These are phyloP conservation scores for Rhagium mordax DNA, from an alignment of 2,888 invertebrate species.

Conservation along the genomic window DNA sequence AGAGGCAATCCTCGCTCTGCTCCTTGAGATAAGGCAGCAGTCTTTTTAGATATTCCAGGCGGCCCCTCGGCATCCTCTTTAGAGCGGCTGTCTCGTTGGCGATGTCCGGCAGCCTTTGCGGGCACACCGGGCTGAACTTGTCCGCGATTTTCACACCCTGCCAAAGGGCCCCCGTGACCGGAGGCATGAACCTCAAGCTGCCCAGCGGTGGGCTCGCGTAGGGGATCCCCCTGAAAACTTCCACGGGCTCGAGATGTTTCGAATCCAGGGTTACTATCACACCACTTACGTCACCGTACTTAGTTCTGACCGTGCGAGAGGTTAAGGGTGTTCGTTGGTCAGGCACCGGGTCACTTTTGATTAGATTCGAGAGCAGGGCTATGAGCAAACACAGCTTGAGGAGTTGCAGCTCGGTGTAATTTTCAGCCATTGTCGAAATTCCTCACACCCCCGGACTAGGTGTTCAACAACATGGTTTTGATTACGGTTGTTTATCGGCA, in stretches of 20 bases:
- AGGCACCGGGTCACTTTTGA: slow-evolving; percentile 58
- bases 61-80: slow-evolving; percentile 89
- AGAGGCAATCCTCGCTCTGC: slow-evolving; percentile 97
- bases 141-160: slow-evolving; percentile 91
- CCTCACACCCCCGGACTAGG: slow-evolving; percentile 8
- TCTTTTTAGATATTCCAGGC: slow-evolving; percentile 90
- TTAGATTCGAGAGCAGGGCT: slow-evolving; percentile 10
- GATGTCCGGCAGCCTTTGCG: slow-evolving; percentile 90
- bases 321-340: slow-evolving; percentile 74
- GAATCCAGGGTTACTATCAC: slow-evolving; percentile 88
- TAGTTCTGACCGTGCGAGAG: slow-evolving; percentile 89
- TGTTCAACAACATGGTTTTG: slow-evolving; percentile 11
- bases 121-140: slow-evolving; percentile 92
- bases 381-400: slow-evolving; percentile 20
- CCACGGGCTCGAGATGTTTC: slow-evolving; percentile 88
- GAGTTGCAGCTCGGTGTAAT: slow-evolving; percentile 4
- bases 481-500: neutral
- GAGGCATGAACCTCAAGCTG: slow-evolving; percentile 94
- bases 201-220: slow-evolving; percentile 95
- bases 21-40: slow-evolving; percentile 89
- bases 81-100: slow-evolving; percentile 87
- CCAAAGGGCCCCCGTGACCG: slow-evolving; percentile 94
- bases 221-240: slow-evolving; percentile 93
- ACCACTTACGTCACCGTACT: slow-evolving; percentile 90
- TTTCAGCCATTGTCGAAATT: slow-evolving; percentile 21